Conservation (phyloP, 2,797 vertebrate species). For the Betta splendens region DNA sequence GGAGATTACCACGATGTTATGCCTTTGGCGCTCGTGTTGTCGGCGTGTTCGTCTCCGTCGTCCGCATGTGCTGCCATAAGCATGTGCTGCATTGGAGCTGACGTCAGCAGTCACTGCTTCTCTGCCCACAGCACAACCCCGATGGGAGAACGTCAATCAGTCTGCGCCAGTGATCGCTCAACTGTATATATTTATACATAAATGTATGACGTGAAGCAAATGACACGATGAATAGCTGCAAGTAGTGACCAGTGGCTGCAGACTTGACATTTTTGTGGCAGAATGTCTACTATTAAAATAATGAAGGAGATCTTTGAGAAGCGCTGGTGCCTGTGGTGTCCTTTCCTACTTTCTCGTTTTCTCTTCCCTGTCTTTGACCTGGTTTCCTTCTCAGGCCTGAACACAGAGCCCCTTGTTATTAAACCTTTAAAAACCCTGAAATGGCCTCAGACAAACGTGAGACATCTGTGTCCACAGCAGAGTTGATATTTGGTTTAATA, state of each 20-base stretch:
- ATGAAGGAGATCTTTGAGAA: slow-evolving; percentile 98
- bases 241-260: slow-evolving; percentile 90
- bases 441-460: too few relatives aligned
- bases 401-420: too few relatives aligned
- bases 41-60: slow-evolving; percentile 41
- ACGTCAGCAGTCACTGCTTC: slow-evolving; percentile 72
- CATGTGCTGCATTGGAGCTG: slow-evolving; percentile 65
- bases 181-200: slow-evolving; percentile 82
- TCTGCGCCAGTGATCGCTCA: slow-evolving; percentile 75
- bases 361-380: too few relatives aligned
- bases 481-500: too few relatives aligned
- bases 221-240: slow-evolving; percentile 84
- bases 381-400: too few relatives aligned
- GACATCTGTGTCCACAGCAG: too few relatives aligned
- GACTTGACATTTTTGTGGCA: slow-evolving; percentile 93
- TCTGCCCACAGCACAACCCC: slow-evolving; percentile 88
- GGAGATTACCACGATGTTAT: slow-evolving; percentile 40
- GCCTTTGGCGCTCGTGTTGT: slow-evolving; percentile 54
- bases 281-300: slow-evolving; percentile 91
- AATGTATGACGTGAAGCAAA: slow-evolving; percentile 91
- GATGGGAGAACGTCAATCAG: slow-evolving; percentile 60
- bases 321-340: slow-evolving; percentile 75
- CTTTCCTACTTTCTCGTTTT: background rate
- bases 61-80: slow-evolving; percentile 81
- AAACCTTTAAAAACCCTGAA: too few relatives aligned